A percentile compares a stretch with the other conserved stretches of the same genome.
Conservation (phyloP, 2,797 vertebrate genomes). For the Amniataba percoides region DNA sequence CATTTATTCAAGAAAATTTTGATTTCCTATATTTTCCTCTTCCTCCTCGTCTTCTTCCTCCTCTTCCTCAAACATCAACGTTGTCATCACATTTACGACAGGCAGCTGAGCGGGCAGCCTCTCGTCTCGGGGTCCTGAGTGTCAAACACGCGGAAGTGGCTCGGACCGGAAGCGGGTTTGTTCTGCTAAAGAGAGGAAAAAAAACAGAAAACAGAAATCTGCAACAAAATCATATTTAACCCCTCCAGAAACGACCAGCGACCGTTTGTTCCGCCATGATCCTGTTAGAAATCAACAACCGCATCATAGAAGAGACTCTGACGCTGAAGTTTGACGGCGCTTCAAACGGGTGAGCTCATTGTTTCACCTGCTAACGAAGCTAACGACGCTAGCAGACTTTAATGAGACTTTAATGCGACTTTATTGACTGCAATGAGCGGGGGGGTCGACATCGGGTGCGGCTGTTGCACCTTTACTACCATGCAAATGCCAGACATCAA, state of each 20-base stretch:
- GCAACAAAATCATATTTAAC: conserved; percentile 68
- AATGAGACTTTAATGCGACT: too few species aligned
- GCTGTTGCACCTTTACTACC: too few species aligned
- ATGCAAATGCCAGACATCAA: fast-evolving
- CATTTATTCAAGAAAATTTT: too few species aligned
- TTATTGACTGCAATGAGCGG: too few species aligned
- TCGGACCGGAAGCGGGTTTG: conserved; percentile 77
- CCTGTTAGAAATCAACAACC: conserved; percentile 99
- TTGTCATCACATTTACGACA: conserved; percentile 44
- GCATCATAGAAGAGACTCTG: conserved; percentile 97
- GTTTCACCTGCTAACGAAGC: conserved; percentile 62
- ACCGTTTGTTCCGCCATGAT: conserved; percentile 87
- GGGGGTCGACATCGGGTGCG: not conserved
- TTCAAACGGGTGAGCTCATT: conserved; percentile 91
- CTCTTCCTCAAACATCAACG: not conserved
- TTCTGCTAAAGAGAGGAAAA: conserved; percentile 75
- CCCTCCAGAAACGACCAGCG: conserved; percentile 44
- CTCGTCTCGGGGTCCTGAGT: conserved; percentile 65
- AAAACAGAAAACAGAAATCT: conserved; percentile 51
- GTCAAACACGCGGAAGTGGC: conserved; percentile 84
- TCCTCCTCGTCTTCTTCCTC: too few species aligned
- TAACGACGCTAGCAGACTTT: conserved; percentile 64
- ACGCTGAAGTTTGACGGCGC: conserved; percentile 95
- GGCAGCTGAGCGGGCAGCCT: conserved; percentile 67
- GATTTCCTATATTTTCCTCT: too few species aligned